Percentiles rank a stretch among this genome's conserved stretches.
These are phyloP conservation scores for Morone chrysops DNA, from an alignment of 2,113 vertebrate genomes.

Conservation along the genomic window DNA sequence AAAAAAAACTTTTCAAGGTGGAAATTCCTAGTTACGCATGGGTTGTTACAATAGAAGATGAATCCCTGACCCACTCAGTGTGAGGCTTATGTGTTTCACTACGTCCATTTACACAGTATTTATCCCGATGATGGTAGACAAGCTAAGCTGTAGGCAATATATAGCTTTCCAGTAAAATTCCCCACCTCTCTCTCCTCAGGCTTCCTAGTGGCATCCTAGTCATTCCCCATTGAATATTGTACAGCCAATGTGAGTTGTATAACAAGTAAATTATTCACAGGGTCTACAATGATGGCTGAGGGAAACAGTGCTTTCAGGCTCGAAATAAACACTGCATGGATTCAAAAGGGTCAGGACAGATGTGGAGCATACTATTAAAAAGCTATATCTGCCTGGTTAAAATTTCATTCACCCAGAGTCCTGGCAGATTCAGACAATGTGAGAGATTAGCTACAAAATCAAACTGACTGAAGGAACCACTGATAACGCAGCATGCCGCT, in stretches of 20 bases:
- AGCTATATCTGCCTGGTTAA: conserved; percentile 71
- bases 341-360: conserved; percentile 55
- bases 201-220: conserved; percentile 42
- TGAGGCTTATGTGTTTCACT: background rate
- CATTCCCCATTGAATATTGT: conserved; percentile 30
- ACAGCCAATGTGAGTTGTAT: conserved; percentile 54
- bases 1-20: background rate
- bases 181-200: conserved; percentile 8
- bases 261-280: conserved; percentile 82
- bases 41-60: background rate
- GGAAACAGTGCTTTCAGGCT: conserved; percentile 65
- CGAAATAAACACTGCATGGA: conserved; percentile 73
- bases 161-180: conserved; percentile 55
- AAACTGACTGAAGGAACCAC: background rate
- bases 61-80: conserved; percentile 1
- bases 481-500: conserved; percentile 1
- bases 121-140: background rate
- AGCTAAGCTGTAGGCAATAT: conserved; percentile 20
- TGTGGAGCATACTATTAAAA: conserved; percentile 71
- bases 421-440: conserved; percentile 31
- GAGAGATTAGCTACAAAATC: conserved; percentile 36
- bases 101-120: conserved; percentile 11
- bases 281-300: conserved; percentile 53
- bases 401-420: conserved; percentile 70
- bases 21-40: background rate